A percentile compares a stretch with the other conserved stretches of the same genome.
These are phyloP conservation scores for Trichosurus vulpecula DNA, from an alignment of 2,797 vertebrate species.

Conservation along the genomic window DNA sequence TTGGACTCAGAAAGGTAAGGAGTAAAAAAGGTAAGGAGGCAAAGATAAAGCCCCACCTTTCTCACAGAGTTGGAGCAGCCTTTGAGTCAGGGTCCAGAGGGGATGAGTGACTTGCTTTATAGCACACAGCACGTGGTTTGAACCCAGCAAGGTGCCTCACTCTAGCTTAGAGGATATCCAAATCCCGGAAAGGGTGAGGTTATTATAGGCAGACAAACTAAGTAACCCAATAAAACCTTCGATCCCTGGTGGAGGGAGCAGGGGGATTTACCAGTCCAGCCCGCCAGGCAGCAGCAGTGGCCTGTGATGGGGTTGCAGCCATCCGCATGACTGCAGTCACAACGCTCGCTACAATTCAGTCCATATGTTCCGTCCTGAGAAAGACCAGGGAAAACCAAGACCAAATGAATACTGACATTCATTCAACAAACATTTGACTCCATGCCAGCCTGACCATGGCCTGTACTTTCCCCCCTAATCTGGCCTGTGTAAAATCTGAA, in stretches of 20 bases:
- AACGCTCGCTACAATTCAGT: conserved; percentile 92
- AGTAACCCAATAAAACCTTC: neutral
- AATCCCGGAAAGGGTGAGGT: neutral
- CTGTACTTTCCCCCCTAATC: neutral
- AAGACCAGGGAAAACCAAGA: conserved; percentile 36
- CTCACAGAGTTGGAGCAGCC: neutral
- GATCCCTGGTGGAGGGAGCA: conserved; percentile 5
- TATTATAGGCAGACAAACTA: neutral
- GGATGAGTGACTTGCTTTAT: neutral
- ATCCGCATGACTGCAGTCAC: conserved; percentile 95
- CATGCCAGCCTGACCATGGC: neutral
- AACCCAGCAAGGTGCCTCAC: neutral
- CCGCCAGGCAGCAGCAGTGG: conserved; percentile 95
- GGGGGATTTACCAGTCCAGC: conserved; percentile 94
- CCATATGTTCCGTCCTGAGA: conserved; percentile 94
- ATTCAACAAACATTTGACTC: neutral
- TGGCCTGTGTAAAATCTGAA: neutral
- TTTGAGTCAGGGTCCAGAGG: neutral
- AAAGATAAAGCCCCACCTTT: neutral
- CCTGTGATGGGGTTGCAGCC: conserved; percentile 95
- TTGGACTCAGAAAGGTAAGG: neutral
- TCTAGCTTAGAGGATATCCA: neutral
- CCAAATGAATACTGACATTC: neutral
- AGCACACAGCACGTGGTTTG: neutral
- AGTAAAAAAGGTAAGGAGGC: neutral